phyloP scores from a whole-genome alignment of 1,140 invertebrate genomes.

The Polyergus mexicanus region DNA sequence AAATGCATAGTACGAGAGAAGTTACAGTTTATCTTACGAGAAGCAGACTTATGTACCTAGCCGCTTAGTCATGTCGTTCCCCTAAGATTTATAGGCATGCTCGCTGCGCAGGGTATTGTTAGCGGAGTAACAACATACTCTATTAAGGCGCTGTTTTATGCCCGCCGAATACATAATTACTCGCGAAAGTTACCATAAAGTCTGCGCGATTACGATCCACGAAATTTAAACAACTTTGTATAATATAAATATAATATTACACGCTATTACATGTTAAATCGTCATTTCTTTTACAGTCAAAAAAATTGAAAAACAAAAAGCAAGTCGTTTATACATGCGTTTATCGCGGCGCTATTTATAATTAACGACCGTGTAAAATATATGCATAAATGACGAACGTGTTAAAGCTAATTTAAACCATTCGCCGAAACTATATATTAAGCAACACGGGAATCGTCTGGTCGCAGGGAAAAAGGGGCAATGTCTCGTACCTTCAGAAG shows the following conservation, averaged over 20 bases:
- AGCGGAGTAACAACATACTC: slow-evolving; percentile 58
- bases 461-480: not conserved
- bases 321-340: not conserved
- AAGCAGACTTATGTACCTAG: slow-evolving; percentile 44
- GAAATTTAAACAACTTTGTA: not conserved
- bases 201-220: slow-evolving; percentile 4
- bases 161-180: slow-evolving; percentile 42
- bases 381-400: not conserved
- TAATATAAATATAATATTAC: not conserved
- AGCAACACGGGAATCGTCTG: not conserved
- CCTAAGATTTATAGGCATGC: slow-evolving; percentile 29
- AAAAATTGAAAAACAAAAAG: slow-evolving; percentile 17
- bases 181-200: slow-evolving; percentile 1
- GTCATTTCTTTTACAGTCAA: not conserved
- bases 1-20: slow-evolving; percentile 21
- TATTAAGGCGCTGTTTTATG: slow-evolving; percentile 23
- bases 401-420: not conserved
- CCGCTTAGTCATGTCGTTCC: slow-evolving; percentile 36
- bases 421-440: not conserved
- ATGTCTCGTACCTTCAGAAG: slow-evolving; percentile 34
- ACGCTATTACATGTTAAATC: not conserved
- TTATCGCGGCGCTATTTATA: not conserved
- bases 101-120: slow-evolving; percentile 9
- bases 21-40: slow-evolving; percentile 30
- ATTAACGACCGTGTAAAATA: no score